Evolutionary conservation across 2,888 invertebrate species (phyloP), one percentile per base, ranked within the genome.

Genomic region (Oscheius sp.): DNA sequence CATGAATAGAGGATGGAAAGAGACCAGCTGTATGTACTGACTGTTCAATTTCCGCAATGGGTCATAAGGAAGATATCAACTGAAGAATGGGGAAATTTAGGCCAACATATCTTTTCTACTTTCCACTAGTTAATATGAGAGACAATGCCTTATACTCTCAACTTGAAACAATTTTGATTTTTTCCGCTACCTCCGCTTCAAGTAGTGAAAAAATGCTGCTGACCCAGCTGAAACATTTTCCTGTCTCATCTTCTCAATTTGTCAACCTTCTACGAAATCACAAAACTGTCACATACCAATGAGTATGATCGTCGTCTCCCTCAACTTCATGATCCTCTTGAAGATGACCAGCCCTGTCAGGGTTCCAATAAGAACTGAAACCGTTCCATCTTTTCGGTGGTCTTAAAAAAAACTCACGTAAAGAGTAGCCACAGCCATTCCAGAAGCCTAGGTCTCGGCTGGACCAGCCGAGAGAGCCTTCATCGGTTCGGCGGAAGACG

Each of bases 241-340:
- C 7, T 42, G 42, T 42, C 7, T 42, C 7, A 0, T 5, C 42
- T 42, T 3, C 42, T 42, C 4, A 5, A 7, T 42, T 63, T 35
- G 11, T 4, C 7, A 50, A 50, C 37, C 11, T 42, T 63, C 48
- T 48, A 42, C 42, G 9, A 55, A 55, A 9, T 2, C 13, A 2
- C 13, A 21, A 32, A 55, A 2, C 4, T 9, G 2, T 62, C 13
- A 51, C 73, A 2, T 29, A 73, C 76, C 84, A 47, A 84, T 85
- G 4, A 84, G 51, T 47, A 84, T 85, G 0, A 84, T 74, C 1
- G 84, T 81, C 47, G 84, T 84, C 58, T 84, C 84, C 1, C 80
- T 74, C 9, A 85, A 58, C 13, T 78, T 74, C 51, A 84, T 48
- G 53, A 79, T 35, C 57, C 76, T 76, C 72, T 82, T 82, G 53